Conservation (phyloP, 2,113 vertebrate genomes). For the Cephalopterus ornatus region DNA sequence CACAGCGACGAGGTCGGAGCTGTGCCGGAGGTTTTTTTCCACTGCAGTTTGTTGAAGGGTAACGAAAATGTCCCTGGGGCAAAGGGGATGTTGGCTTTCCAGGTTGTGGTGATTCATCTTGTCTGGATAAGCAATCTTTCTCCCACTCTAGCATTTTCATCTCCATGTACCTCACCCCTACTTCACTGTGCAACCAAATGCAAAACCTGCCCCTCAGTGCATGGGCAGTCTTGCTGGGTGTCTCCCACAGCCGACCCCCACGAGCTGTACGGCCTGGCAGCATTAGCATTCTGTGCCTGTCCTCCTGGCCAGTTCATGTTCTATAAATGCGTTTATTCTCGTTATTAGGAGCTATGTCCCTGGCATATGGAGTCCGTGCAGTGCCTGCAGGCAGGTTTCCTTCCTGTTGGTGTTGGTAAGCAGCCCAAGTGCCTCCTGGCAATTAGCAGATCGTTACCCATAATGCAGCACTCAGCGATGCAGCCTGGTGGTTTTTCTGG, state of each 20-base stretch:
- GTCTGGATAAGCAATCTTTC: slow-evolving; percentile 23
- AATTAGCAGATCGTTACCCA: slow-evolving; percentile 66
- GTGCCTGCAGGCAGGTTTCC: slow-evolving; percentile 53
- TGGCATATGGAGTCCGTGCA: slow-evolving; percentile 18
- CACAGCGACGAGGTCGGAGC: slow-evolving; percentile 49
- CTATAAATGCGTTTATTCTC: slow-evolving; percentile 31
- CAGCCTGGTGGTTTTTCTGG: slow-evolving; percentile 45
- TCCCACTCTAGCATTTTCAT: not conserved
- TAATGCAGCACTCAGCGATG: not conserved
- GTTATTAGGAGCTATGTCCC: slow-evolving; percentile 13
- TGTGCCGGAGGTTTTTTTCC: slow-evolving; percentile 29
- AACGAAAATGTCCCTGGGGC: slow-evolving; percentile 25
- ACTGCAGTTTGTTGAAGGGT: slow-evolving; percentile 56
- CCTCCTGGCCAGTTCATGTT: not conserved
- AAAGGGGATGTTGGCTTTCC: slow-evolving; percentile 29
- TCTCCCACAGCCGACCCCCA: not conserved
- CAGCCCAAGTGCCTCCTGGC: slow-evolving; percentile 55
- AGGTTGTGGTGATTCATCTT: slow-evolving; percentile 31
- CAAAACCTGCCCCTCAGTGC: not conserved
- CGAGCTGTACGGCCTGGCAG: not conserved
- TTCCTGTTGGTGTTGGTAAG: slow-evolving; percentile 53
- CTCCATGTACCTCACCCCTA: not conserved
- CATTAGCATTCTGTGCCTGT: slow-evolving; percentile 10
- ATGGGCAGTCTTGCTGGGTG: not conserved
- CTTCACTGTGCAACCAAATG: not conserved